Base-by-base conservation (phyloP, 2,888 invertebrate species). In the Troides oblongomaculatus region DNA sequence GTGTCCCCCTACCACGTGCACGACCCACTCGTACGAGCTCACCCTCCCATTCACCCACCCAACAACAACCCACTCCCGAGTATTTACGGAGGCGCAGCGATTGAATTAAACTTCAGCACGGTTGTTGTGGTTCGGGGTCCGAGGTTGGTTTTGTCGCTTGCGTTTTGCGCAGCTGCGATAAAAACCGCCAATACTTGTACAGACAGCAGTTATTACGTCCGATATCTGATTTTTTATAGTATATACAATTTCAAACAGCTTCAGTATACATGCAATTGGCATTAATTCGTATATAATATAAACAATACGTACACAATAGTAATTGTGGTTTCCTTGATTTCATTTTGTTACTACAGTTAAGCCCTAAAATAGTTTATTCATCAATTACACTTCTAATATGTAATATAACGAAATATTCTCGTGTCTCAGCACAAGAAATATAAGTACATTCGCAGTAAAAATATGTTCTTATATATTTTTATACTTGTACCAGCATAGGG, bases 61-160 rank as follows among this genome's bases (percentile, higher is more conserved):
- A 75, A 56, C 71, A 65, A 65, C 73, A 63, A 70, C 65, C 73
- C 69, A 73, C 73, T 72, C 79, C 74, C 76, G 76, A 77, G 77
- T 83, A 81, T 82, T 81, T 82, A 84, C 81, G 83, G 86, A 84
- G 84, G 85, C 85, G 84, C 87, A 85, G 85, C 89, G 91, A 91
- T 92, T 91, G 92, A 92, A 92, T 92, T 92, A 92, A 92, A 92
- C 89, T 92, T 91, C 83, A 84, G 88, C 87, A 86, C 85, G 85
- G 86, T 89, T 89, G 90, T 89, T 91, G 90, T 85, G 91, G 91
- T 88, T 85, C 87, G 78, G 30, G 85, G 84, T 84, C 84, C 86
- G 85, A 84, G 87, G 84, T 88, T 84, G 88, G 88, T 90, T 90
- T 89, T 89, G 91, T 88, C 87, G 85, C 81, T 77, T 81, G 81